Evolutionary conservation across 2,797 vertebrate species (phyloP), one percentile per base, ranked within the genome.

Genomic region (Dipus sagitta): DNA sequence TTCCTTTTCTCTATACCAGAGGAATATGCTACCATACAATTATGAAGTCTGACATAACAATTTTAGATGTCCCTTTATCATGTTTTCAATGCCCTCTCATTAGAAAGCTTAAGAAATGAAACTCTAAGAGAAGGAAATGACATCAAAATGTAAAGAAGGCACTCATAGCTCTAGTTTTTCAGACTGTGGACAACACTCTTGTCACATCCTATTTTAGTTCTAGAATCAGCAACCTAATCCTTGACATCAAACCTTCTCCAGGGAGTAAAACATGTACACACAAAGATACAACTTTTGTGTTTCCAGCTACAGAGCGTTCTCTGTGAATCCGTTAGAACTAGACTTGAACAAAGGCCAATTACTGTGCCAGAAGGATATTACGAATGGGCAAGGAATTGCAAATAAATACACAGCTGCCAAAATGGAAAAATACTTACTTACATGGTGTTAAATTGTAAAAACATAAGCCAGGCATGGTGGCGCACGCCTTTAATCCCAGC

Each of bases 271-370:
- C 47, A 85, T 14, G 90, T 1, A 62, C 0, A 81, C 32, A 76
- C 32, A 64, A 17, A 88, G 28, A 84, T 14, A 30, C 64, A 79
- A 74, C n/a, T 77, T 86, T 32, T 34, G 6, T 68, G 52, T 71
- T 47, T 95, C 70, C 12, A 89, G 64, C 80, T 60, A 93, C 52
- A 76, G 10, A 88, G 26, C 32, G 81, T 34, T 83, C 71, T 76
- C 82, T 60, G 58, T 80, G 52, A 82, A 88, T 65, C 28, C 62
- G 80, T 65, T 64, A 54, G 76, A 71, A 76, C 60, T 67, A 84
- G 72, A 71, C 60, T 70, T 93, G 77, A 88, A 82, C 21, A 80
- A 93, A 94, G 68, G 52, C 52, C 70, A 89, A 77, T 47, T 21
- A 74, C n/a, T 83, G 13, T 58, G 34, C 38, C 72, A 54, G 28